Base-by-base conservation (phyloP, 1,140 invertebrate genomes). In the Holotrichia oblita region DNA sequence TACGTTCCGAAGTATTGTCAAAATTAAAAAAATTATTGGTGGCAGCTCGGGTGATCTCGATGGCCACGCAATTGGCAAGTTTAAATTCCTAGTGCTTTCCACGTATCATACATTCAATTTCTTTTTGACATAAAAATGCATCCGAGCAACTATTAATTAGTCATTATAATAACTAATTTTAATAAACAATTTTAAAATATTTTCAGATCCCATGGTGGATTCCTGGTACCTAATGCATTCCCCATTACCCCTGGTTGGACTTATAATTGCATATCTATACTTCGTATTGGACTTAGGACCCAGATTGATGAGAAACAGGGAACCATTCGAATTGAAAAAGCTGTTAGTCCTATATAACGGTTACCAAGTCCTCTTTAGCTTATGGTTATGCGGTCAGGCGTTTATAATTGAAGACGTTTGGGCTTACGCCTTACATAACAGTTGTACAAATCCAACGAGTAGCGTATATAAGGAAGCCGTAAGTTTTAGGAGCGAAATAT, bases 241-340 rank as follows among this genome's bases (percentile, higher is more conserved):
- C 0, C 92, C 92, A 17, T 90, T 89, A 82, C 89, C 88, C 9
- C 86, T 88, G 0, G 6, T 91, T 1, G 80, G 81, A 0, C 87
- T 74, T 0, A 41, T 93, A 48, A 84, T 89, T 0, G 85, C 87
- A 0, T 94, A 94, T 79, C 87, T 94, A 6, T 88, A 89, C 79
- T 91, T 94, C 79, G 92, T 94, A 0, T 87, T 93, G 80, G 90
- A 90, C 84, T 82, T 91, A 34, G 94, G 94, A n/a, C 94, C 93
- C 12, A 88, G 89, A 81, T 88, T 91, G 81, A 95, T 95, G 93
- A 80, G 83, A 88, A 91, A 84, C 88, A 91, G 80, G 87, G 87
- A 91, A 82, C 89, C 94, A 1, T 93, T 91, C 80, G 86, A 94
- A 75, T 84, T 95, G 0, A 91, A 92, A 79, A 86, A 84, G 8